Evolutionary conservation across 2,888 invertebrate species (phyloP).

Genomic region (Lasioglossum calceatum): DNA sequence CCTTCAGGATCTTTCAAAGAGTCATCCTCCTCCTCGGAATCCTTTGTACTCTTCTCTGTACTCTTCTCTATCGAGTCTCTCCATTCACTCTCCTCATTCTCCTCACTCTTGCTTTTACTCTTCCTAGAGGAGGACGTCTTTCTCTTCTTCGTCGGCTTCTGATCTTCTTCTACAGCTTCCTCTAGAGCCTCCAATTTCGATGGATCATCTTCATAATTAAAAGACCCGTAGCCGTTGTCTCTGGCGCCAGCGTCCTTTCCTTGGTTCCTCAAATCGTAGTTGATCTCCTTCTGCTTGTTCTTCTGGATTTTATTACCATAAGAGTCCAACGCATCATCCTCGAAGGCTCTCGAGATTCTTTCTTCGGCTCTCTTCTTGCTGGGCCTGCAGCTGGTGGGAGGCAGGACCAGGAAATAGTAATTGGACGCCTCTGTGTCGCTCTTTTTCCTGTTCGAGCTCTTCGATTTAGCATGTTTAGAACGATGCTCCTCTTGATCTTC

Average conservation of each 20-base stretch:
- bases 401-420: slow-evolving; percentile 24
- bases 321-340: slow-evolving; percentile 65
- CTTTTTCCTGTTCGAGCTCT: slow-evolving; percentile 38
- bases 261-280: slow-evolving; percentile 58
- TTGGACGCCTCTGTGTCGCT: slow-evolving; percentile 21
- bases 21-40: not conserved
- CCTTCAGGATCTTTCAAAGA: slow-evolving; percentile 8
- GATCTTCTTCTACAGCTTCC: slow-evolving; percentile 13
- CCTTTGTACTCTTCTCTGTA: slow-evolving; percentile 11
- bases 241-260: slow-evolving; percentile 47
- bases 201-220: slow-evolving; percentile 44
- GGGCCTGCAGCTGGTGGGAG: slow-evolving; percentile 75
- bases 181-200: slow-evolving; percentile 13
- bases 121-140: slow-evolving; percentile 40
- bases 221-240: slow-evolving; percentile 48
- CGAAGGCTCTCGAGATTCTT: slow-evolving; percentile 78
- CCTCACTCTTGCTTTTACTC: slow-evolving; percentile 41
- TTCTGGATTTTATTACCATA: slow-evolving; percentile 18
- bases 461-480: slow-evolving; percentile 39
- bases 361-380: slow-evolving; percentile 82
- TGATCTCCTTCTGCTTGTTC: slow-evolving; percentile 20
- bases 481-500: slow-evolving; percentile 40
- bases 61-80: slow-evolving; percentile 25
- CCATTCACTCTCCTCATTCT: slow-evolving; percentile 38
- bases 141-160: slow-evolving; percentile 18